These are phyloP conservation scores for Pocillopora damicornis DNA, from an alignment of 64 coral and sea anemone species.

Conservation along the genomic window DNA sequence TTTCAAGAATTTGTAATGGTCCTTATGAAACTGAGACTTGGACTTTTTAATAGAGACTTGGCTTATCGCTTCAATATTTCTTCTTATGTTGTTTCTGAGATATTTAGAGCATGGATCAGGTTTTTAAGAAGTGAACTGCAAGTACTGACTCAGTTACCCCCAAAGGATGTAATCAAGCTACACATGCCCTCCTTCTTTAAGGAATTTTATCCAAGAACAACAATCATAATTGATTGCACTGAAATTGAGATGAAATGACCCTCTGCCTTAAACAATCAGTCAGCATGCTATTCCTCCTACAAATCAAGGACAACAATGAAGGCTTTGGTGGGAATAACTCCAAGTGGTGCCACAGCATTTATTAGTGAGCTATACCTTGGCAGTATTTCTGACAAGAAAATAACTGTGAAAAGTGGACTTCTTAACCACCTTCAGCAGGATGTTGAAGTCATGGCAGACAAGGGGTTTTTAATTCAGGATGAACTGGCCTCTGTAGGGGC, in stretches of 20 bases:
- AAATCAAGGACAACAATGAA: slow-evolving; percentile 55
- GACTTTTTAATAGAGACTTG: slow-evolving; percentile 61
- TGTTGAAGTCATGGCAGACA: slow-evolving; percentile 53
- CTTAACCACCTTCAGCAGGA: slow-evolving; percentile 2
- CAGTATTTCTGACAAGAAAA: slow-evolving; percentile 49
- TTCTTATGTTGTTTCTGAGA: slow-evolving; percentile 27
- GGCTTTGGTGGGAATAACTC: slow-evolving; percentile 32
- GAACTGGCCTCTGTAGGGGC: slow-evolving; percentile 60
- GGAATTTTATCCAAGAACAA: slow-evolving; percentile 40
- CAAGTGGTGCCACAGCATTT: slow-evolving; percentile 43
- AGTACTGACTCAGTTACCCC: slow-evolving; percentile 21
- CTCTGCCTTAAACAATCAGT: slow-evolving; percentile 27
- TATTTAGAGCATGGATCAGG: slow-evolving; percentile 44
- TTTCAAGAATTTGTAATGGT: slow-evolving; percentile 61
- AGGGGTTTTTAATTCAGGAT: slow-evolving; percentile 16
- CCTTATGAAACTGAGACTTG: slow-evolving; percentile 49
- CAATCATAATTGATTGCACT: slow-evolving; percentile 54
- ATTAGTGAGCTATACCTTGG: slow-evolving; percentile 49
- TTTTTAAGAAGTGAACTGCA: slow-evolving; percentile 40
- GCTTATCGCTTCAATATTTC: slow-evolving; percentile 40
- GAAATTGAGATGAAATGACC: slow-evolving; percentile 38
- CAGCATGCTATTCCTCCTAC: slow-evolving; percentile 13
- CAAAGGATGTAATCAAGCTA: slow-evolving; percentile 29
- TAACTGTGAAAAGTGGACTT: slow-evolving; percentile 29
- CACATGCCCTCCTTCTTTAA: slow-evolving; percentile 47